Percentiles rank a stretch among this genome's conserved stretches.
Conservation (phyloP, 2,888 invertebrate species). For the Apocheima hispidaria region DNA sequence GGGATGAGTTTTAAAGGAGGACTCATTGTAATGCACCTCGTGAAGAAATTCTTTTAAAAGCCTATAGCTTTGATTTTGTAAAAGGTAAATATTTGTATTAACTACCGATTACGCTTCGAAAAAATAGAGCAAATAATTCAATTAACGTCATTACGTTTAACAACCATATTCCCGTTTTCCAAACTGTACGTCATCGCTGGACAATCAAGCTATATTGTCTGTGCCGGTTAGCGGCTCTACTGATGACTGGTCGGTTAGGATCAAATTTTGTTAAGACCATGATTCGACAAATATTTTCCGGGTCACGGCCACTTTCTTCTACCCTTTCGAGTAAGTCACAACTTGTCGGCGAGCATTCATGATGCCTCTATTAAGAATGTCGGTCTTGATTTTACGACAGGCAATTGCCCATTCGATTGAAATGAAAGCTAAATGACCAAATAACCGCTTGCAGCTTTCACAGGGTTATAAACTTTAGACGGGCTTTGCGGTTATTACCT, state of each 20-base stretch:
- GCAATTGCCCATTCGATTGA: constrained; percentile 9
- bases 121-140: constrained; percentile 7
- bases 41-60: no score
- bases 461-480: constrained; percentile 4
- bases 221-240: constrained; percentile 45
- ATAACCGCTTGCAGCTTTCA: constrained; percentile 16
- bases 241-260: constrained; percentile 61
- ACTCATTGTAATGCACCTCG: no score
- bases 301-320: constrained; percentile 63
- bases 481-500: neutral
- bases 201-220: constrained; percentile 52
- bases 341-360: constrained; percentile 13
- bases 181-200: constrained; percentile 43
- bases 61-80: no score
- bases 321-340: constrained; percentile 21
- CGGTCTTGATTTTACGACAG: constrained; percentile 10
- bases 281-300: constrained; percentile 68
- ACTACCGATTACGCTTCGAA: no score
- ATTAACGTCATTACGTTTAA: constrained; percentile 39
- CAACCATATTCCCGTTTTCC: constrained; percentile 40
- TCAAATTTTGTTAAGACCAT: no score
- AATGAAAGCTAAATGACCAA: constrained; percentile 1
- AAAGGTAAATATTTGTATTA: neutral
- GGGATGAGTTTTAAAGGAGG: no score
- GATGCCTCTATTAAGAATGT: constrained; percentile 19